A percentile compares a stretch with the other conserved stretches of the same genome.
Evolutionary conservation across 2,113 vertebrate genomes (phyloP).

Genomic region (Arvicanthis niloticus): DNA sequence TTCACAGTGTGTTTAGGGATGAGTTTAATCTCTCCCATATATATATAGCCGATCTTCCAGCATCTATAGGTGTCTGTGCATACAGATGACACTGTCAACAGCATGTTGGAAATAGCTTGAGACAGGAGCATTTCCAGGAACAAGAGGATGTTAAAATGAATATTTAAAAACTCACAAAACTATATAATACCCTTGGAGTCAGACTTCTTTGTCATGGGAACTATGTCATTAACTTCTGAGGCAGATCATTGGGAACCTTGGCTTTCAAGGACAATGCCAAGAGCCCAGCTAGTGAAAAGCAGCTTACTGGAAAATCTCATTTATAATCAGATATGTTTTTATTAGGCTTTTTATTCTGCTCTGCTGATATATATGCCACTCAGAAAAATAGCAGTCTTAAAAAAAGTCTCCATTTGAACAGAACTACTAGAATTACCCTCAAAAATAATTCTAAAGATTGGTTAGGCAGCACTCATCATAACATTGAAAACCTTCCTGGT

Average conservation of each 20-base stretch:
- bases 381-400: conserved; percentile 77
- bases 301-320: conserved; percentile 83
- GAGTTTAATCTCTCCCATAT: background rate
- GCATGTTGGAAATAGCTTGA: background rate
- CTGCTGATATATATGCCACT: conserved; percentile 71
- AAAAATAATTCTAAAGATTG: conserved; percentile 71
- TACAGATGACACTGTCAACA: background rate
- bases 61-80: background rate
- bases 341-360: conserved; percentile 78
- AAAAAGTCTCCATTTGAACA: conserved; percentile 76
- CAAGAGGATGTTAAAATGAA: conserved; percentile 35
- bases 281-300: conserved; percentile 72
- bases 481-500: conserved; percentile 21
- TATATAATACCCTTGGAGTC: conserved; percentile 20
- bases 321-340: conserved; percentile 83
- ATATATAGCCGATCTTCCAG: background rate
- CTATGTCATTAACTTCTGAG: conserved; percentile 63
- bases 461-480: conserved; percentile 50
- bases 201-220: conserved; percentile 53
- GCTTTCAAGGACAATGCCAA: conserved; percentile 79
- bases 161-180: conserved; percentile 51
- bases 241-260: conserved; percentile 65
- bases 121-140: conserved; percentile 22
- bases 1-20: conserved; percentile 4
- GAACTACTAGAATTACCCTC: conserved; percentile 68